A percentile compares a stretch with the other conserved stretches of the same genome.
These are phyloP conservation scores for Pseudococcus longispinus DNA, from an alignment of 2,888 invertebrate species.

Conservation along the genomic window DNA sequence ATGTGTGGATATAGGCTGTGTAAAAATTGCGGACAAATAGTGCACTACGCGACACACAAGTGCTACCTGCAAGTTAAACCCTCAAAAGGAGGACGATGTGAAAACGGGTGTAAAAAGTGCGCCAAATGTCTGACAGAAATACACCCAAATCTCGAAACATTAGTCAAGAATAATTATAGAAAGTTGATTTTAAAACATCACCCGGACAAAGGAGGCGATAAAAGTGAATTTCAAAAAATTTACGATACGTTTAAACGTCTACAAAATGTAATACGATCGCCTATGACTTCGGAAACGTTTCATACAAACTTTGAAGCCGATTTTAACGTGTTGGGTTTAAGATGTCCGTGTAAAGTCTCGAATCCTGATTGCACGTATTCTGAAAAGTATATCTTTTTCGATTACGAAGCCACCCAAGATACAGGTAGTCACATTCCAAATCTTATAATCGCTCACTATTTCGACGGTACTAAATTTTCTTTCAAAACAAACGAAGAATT, in stretches of 20 bases:
- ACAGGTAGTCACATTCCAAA: not conserved
- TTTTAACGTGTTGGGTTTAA: not conserved
- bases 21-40: not conserved
- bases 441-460: not conserved
- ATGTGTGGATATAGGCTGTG: not conserved
- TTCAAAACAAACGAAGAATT: slow-evolving; percentile 37
- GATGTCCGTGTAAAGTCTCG: no score
- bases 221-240: no score
- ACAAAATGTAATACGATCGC: not conserved
- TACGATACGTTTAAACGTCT: no score
- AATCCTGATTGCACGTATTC: slow-evolving; percentile 55
- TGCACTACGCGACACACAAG: not conserved
- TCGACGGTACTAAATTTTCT: not conserved
- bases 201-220: no score
- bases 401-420: slow-evolving; percentile 58
- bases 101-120: not conserved
- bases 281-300: not conserved
- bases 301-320: not conserved
- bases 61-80: not conserved
- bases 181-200: no score
- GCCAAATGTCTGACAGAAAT: not conserved
- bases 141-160: no score
- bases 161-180: no score
- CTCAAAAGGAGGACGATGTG: not conserved
- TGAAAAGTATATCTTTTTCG: slow-evolving; percentile 58